A percentile compares a stretch with the other conserved stretches of the same genome.
phyloP scores from a whole-genome alignment of 2,113 vertebrate species.

The Ramphastos sulfuratus region DNA sequence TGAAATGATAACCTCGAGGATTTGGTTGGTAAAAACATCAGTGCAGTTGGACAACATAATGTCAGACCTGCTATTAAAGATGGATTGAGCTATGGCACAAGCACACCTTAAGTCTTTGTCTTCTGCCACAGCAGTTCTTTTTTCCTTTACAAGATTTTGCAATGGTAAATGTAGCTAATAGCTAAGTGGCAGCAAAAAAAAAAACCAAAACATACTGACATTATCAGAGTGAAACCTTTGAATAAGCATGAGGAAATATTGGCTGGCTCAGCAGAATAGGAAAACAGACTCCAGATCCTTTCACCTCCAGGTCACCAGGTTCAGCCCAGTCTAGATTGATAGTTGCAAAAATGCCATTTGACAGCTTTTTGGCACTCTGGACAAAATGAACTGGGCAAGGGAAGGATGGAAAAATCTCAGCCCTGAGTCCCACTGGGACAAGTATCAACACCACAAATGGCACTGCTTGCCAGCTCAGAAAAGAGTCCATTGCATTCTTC shows the following conservation, averaged over 20 bases:
- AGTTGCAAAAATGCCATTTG: conserved; percentile 21
- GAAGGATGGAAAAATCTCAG: conserved; percentile 50
- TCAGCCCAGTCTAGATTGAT: conserved; percentile 9
- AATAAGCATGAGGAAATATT: not conserved
- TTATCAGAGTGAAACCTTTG: conserved; percentile 2
- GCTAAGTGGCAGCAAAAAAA: conserved; percentile 17
- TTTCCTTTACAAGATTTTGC: not conserved
- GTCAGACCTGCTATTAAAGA: not conserved
- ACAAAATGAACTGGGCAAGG: conserved; percentile 39
- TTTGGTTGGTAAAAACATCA: not conserved
- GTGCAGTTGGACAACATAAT: not conserved
- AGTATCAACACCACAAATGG: conserved; percentile 33
- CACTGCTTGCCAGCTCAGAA: conserved; percentile 37
- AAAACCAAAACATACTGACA: conserved; percentile 1
- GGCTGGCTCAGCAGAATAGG: not conserved
- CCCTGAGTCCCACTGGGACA: conserved; percentile 31
- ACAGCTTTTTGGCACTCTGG: conserved; percentile 42
- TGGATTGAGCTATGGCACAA: accelerated
- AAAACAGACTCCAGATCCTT: conserved; percentile 34
- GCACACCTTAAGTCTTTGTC: not conserved
- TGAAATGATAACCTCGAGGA: not conserved
- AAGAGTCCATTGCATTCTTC: conserved; percentile 33
- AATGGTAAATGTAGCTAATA: not conserved
- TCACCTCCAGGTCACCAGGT: conserved; percentile 28
- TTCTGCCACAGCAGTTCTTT: not conserved